Conservation (phyloP, 2,113 vertebrate species). For the Sorex araneus region DNA sequence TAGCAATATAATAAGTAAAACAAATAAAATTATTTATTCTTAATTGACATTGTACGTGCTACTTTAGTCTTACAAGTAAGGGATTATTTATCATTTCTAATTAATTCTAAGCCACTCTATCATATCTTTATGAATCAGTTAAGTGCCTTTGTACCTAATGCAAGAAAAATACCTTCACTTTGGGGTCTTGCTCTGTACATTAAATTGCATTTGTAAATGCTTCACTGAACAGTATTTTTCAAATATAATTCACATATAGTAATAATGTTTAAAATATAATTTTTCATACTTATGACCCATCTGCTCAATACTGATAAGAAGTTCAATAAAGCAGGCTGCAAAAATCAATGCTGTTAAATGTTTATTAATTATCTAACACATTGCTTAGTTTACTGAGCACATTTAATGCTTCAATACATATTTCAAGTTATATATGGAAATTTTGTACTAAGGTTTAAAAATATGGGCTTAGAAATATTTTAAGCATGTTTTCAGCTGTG, state of each 20-base stretch:
- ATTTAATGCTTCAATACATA: slow-evolving; percentile 81
- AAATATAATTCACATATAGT: slow-evolving; percentile 87
- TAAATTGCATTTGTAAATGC: slow-evolving; percentile 89
- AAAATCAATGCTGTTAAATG: slow-evolving; percentile 89
- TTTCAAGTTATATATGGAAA: slow-evolving; percentile 81
- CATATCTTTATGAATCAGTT: slow-evolving; percentile 73
- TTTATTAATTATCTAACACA: slow-evolving; percentile 89
- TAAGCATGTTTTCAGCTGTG: slow-evolving; percentile 71
- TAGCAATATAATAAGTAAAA: too few species aligned
- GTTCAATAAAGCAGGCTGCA: slow-evolving; percentile 87
- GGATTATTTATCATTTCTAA: slow-evolving; percentile 52
- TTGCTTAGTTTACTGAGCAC: slow-evolving; percentile 83
- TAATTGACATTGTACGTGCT: slow-evolving; percentile 70
- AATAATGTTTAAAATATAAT: slow-evolving; percentile 88
- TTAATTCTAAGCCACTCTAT: slow-evolving; percentile 64
- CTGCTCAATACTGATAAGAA: slow-evolving; percentile 91
- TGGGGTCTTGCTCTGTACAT: slow-evolving; percentile 83
- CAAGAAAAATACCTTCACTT: slow-evolving; percentile 84
- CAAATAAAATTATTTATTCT: slow-evolving; percentile 72
- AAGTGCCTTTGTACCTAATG: slow-evolving; percentile 80
- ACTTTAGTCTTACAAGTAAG: slow-evolving; percentile 53
- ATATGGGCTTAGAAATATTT: slow-evolving; percentile 79
- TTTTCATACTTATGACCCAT: slow-evolving; percentile 88
- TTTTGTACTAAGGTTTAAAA: slow-evolving; percentile 76
- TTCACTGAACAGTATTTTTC: slow-evolving; percentile 88